Conservation (phyloP, 2,797 vertebrate species). For the Halcyon smyrnensis region DNA sequence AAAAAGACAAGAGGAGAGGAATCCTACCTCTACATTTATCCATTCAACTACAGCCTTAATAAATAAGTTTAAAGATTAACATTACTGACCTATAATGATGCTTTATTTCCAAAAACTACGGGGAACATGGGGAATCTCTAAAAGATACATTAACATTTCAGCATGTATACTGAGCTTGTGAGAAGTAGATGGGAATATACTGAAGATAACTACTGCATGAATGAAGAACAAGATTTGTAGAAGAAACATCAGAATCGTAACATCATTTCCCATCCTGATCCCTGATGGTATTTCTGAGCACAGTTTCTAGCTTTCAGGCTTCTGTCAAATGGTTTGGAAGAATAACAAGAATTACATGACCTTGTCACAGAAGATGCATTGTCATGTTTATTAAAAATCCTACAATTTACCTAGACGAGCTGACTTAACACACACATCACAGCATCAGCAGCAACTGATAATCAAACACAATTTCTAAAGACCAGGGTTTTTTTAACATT, state of each 20-base stretch:
- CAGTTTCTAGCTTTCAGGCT: background rate
- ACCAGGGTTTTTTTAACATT: background rate
- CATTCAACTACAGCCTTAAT: background rate
- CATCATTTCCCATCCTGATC: background rate
- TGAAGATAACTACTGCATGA: background rate
- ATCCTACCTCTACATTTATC: background rate
- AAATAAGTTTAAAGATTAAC: background rate
- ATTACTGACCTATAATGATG: background rate
- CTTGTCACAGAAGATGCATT: background rate
- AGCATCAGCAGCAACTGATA: background rate
- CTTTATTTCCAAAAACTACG: background rate
- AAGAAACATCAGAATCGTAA: background rate
- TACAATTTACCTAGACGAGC: background rate
- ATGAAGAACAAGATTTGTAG: background rate
- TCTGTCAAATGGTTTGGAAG: background rate
- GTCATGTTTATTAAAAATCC: background rate
- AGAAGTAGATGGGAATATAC: background rate
- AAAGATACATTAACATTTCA: background rate
- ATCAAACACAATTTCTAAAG: background rate
- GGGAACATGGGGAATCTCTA: background rate
- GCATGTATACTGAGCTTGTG: background rate
- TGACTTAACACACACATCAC: background rate
- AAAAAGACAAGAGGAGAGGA: background rate
- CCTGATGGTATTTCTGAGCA: background rate
- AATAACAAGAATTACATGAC: background rate